Evolutionary conservation across 2,888 invertebrate genomes (phyloP).

Genomic region (Agrochola lota): DNA sequence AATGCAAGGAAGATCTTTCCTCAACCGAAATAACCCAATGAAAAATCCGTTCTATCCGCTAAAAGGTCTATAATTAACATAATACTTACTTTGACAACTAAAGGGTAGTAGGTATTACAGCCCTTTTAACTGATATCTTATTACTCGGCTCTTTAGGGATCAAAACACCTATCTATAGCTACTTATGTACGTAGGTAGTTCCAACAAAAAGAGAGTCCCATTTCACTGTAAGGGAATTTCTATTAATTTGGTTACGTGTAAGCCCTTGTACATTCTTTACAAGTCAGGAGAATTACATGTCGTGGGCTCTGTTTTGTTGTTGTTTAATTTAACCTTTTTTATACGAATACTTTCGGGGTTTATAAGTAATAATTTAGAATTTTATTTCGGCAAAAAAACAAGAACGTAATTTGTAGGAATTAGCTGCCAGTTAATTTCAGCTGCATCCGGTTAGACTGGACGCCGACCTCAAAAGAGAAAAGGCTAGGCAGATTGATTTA

Average conservation of each 20-base stretch:
- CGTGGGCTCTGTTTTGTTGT: not conserved
- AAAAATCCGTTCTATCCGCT: constrained; percentile 15
- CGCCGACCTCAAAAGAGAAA: not conserved
- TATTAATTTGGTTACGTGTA: constrained; percentile 6
- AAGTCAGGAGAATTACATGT: not conserved
- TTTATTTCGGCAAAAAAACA: not conserved
- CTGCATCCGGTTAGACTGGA: not conserved
- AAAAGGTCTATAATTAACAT: constrained; percentile 31
- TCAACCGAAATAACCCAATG: constrained; percentile 4
- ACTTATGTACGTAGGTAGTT: not conserved
- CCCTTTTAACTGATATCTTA: constrained; percentile 32
- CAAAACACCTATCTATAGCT: constrained; percentile 38
- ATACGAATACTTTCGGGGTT: not conserved
- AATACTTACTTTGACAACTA: constrained; percentile 37
- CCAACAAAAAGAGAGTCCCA: not conserved
- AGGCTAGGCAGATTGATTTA: not conserved
- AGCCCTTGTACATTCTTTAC: not conserved
- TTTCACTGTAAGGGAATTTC: constrained; percentile 12
- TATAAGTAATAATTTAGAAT: not conserved
- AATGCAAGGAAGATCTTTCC: not conserved
- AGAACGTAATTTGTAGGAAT: too few relatives aligned
- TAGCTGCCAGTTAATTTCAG: not conserved
- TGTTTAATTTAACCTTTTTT: not conserved
- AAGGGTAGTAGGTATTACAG: not conserved
- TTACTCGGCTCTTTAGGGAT: constrained; percentile 43